Conservation (phyloP, 1,140 invertebrate species). For the Pristionchus pacificus region DNA sequence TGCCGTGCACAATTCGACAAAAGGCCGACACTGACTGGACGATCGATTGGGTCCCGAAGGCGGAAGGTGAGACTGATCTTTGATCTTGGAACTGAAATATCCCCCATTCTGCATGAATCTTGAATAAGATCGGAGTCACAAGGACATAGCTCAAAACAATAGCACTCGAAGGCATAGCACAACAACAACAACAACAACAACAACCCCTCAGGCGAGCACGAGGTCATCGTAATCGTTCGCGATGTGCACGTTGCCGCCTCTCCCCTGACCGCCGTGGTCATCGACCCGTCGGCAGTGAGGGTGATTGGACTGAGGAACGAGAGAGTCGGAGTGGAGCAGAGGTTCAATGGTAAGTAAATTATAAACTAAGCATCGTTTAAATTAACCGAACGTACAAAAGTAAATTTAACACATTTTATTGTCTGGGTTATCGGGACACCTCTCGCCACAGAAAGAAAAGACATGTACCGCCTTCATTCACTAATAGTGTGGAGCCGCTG, state of each 20-base stretch:
- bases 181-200: too few species aligned
- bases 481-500: too few species aligned
- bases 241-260: conserved; percentile 79
- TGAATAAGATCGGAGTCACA: too few species aligned
- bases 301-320: conserved; percentile 49
- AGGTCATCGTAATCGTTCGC: conserved; percentile 74
- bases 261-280: conserved; percentile 81
- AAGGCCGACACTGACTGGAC: conserved; percentile 28
- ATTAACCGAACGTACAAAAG: conserved; percentile 22
- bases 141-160: too few species aligned
- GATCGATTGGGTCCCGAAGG: conserved; percentile 46
- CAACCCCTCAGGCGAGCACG: conserved; percentile 69
- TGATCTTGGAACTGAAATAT: too few species aligned
- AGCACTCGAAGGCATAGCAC: too few species aligned
- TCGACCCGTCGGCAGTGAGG: conserved; percentile 66
- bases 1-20: conserved; percentile 37
- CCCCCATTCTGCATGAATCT: too few species aligned
- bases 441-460: neutral
- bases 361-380: conserved; percentile 31
- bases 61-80: conserved; percentile 38
- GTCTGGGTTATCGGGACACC: neutral
- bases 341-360: conserved; percentile 49
- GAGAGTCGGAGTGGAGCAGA: conserved; percentile 50
- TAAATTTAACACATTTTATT: conserved; percentile 40
- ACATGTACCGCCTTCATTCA: neutral